A percentile compares a stretch with the other conserved stretches of the same genome.
Evolutionary conservation across 2,113 vertebrate genomes (phyloP).

Genomic region (Pao palembangensis): DNA sequence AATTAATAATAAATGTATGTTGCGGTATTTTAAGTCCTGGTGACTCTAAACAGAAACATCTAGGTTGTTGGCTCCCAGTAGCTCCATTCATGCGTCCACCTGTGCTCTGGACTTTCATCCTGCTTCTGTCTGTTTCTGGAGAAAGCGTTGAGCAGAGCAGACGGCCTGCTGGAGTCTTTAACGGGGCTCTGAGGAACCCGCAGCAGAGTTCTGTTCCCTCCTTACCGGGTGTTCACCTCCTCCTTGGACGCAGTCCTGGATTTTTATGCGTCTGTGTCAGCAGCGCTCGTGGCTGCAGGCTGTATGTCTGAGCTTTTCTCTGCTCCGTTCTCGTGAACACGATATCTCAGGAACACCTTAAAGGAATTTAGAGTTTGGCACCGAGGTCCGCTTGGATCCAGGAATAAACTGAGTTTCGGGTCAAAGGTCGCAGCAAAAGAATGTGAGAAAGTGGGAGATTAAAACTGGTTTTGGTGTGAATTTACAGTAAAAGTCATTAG

Average conservation of each 20-base stretch:
- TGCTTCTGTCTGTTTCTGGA: constrained; percentile 31
- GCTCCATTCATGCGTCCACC: constrained; percentile 9
- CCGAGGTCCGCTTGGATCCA: background rate
- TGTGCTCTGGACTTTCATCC: constrained; percentile 14
- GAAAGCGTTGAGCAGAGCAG: constrained; percentile 20
- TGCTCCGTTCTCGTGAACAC: background rate
- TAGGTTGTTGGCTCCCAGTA: too few species aligned
- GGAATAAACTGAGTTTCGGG: background rate
- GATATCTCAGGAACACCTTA: background rate
- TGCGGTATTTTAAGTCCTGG: too few species aligned
- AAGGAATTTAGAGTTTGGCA: background rate
- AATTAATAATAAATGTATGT: too few species aligned
- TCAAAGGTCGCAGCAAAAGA: background rate
- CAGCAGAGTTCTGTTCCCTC: constrained; percentile 47
- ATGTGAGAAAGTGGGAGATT: background rate
- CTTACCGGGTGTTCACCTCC: constrained; percentile 3
- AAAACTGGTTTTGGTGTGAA: background rate
- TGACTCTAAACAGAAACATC: too few species aligned
- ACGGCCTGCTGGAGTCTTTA: constrained; percentile 33
- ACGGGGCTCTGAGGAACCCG: constrained; percentile 45
- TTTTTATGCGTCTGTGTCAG: background rate
- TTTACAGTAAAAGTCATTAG: too few species aligned
- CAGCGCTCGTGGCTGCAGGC: background rate
- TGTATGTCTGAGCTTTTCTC: background rate
- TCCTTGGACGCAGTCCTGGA: background rate